Percentiles rank a stretch among this genome's conserved stretches.
Conservation (phyloP, 2,888 invertebrate genomes). For the Rotaria sp. region DNA sequence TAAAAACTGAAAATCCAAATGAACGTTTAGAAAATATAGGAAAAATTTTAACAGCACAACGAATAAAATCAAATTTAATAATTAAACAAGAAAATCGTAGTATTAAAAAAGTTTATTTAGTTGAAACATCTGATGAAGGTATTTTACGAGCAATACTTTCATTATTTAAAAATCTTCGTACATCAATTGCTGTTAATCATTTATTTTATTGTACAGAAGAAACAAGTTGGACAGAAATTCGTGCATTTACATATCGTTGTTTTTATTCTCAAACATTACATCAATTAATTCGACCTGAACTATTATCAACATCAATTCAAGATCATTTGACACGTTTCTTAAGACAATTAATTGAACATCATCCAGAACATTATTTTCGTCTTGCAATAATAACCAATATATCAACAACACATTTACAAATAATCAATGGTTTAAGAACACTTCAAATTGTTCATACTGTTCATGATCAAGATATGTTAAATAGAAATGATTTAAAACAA, state of each 20-base stretch:
- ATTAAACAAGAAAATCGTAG: neutral
- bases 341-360: neutral
- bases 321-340: neutral
- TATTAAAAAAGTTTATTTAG: neutral
- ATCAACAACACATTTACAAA: neutral
- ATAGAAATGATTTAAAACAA: neutral
- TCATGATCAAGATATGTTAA: slow-evolving; percentile 14
- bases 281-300: slow-evolving; percentile 27
- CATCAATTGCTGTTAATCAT: neutral
- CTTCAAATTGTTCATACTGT: neutral
- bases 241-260: slow-evolving; percentile 22
- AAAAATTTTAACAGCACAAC: slow-evolving; percentile 5
- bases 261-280: neutral
- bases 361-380: slow-evolving; percentile 16
- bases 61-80: neutral
- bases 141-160: neutral
- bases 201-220: slow-evolving; percentile 14
- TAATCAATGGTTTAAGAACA: neutral
- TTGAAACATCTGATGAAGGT: slow-evolving; percentile 15
- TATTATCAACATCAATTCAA: neutral
- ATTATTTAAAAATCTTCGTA: neutral
- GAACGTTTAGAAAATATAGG: slow-evolving; percentile 14
- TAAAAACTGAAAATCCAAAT: neutral
- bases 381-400: neutral
- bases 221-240: slow-evolving; percentile 18